Evolutionary conservation across 2,113 vertebrate genomes (phyloP).

Genomic region (Mesoclemmys tuberculata): DNA sequence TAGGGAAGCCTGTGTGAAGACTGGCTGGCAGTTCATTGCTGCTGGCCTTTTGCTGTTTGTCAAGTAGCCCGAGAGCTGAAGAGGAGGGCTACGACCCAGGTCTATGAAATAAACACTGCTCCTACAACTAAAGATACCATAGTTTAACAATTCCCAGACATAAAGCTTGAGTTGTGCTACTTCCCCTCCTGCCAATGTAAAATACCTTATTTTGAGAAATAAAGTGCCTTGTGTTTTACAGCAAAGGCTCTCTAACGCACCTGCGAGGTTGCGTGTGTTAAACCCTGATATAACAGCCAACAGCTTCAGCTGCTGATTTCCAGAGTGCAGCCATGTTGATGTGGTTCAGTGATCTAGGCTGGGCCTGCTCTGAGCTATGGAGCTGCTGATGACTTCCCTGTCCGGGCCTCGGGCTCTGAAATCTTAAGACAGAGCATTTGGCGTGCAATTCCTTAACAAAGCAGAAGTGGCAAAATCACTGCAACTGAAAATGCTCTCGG

Average conservation of each 20-base stretch:
- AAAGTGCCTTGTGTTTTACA: neutral
- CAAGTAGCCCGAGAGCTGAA: slow-evolving; percentile 85
- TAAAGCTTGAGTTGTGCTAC: slow-evolving; percentile 60
- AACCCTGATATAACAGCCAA: fast-evolving
- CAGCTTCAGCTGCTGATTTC: neutral
- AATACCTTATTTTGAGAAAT: neutral
- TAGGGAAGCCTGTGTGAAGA: slow-evolving; percentile 83
- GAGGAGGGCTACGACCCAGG: slow-evolving; percentile 72
- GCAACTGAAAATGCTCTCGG: fast-evolving
- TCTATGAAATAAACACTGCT: slow-evolving; percentile 79
- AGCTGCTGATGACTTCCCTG: neutral
- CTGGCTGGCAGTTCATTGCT: slow-evolving; percentile 80
- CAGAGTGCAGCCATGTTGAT: fast-evolving
- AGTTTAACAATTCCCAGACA: neutral
- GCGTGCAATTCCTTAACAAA: neutral
- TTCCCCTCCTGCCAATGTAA: neutral
- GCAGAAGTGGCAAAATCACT: fast-evolving
- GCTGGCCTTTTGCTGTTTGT: slow-evolving; percentile 84
- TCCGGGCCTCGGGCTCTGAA: neutral
- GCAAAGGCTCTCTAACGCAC: neutral
- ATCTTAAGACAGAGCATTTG: fast-evolving
- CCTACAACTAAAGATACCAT: neutral
- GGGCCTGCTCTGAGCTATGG: fast-evolving
- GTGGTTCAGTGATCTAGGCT: neutral
- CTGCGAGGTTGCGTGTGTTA: fast-evolving